phyloP scores from a whole-genome alignment of 2,797 vertebrate genomes.

The Ctenopoma kingsleyae region DNA sequence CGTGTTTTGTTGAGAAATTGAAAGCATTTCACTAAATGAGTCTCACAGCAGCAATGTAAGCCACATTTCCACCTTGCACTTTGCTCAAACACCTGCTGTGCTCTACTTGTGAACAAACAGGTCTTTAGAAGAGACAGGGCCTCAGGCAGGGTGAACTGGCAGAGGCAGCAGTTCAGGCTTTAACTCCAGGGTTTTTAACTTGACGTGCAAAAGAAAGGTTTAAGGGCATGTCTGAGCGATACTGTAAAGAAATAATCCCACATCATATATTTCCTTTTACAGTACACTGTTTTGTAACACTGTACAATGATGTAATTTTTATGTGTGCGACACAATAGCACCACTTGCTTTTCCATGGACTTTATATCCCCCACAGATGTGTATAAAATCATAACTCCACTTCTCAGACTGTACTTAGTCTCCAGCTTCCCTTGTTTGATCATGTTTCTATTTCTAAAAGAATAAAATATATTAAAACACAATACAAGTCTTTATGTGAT shows the following conservation, averaged over 20 bases:
- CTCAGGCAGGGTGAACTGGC: conserved; percentile 75
- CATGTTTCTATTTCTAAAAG: conserved; percentile 12
- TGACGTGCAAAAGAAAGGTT: conserved; percentile 67
- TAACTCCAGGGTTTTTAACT: conserved; percentile 70
- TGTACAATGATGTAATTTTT: conserved; percentile 17
- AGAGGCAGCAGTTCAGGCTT: conserved; percentile 70
- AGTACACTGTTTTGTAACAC: conserved; percentile 35
- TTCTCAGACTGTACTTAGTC: neutral
- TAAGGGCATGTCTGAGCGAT: conserved; percentile 54
- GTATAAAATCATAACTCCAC: neutral
- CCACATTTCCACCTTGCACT: conserved; percentile 75
- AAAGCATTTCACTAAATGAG: conserved; percentile 75
- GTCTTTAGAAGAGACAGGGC: conserved; percentile 77
- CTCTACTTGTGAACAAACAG: conserved; percentile 78
- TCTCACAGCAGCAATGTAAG: conserved; percentile 65
- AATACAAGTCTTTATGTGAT: neutral
- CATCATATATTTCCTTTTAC: conserved; percentile 37
- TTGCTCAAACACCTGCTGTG: conserved; percentile 79
- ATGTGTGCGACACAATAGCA: neutral
- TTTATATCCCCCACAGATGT: conserved; percentile 9
- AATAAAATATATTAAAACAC: conserved; percentile 21
- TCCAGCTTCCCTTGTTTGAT: conserved; percentile 1
- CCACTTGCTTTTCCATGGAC: conserved; percentile 14
- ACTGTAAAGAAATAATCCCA: conserved; percentile 42
- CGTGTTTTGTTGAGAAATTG: conserved; percentile 61